Conservation (phyloP, 2,888 invertebrate species). For the Morinoia aosen region DNA sequence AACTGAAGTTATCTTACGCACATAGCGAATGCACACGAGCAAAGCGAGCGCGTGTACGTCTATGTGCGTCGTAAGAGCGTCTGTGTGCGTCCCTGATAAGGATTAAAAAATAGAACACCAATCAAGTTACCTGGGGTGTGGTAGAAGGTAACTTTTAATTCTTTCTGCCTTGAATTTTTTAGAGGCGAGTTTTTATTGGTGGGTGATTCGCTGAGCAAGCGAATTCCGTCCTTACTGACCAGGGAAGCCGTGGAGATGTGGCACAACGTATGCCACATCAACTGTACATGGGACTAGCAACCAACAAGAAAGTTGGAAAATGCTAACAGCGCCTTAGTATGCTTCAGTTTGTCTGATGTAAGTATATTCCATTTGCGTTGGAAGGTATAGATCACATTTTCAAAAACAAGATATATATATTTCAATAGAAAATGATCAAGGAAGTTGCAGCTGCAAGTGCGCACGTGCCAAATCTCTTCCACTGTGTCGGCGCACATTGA, state of each 20-base stretch:
- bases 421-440: background rate
- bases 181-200: slow-evolving; percentile 7
- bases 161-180: slow-evolving; percentile 51
- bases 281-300: background rate
- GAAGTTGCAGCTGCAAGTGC: slow-evolving; percentile 47
- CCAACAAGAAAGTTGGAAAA: background rate
- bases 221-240: slow-evolving; percentile 44
- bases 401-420: background rate
- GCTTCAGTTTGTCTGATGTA: background rate
- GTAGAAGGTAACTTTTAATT: slow-evolving; percentile 50
- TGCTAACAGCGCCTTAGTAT: background rate
- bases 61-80: background rate
- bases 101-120: slow-evolving; percentile 31
- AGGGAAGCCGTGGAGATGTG: slow-evolving; percentile 49
- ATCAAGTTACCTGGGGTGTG: slow-evolving; percentile 50
- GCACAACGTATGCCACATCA: slow-evolving; percentile 20
- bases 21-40: background rate
- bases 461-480: slow-evolving; percentile 13
- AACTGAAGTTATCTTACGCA: background rate
- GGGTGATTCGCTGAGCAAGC: slow-evolving; percentile 37
- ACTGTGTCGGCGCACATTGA: slow-evolving; percentile 44
- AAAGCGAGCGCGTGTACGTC: background rate
- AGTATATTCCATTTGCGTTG: background rate
- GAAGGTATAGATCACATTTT: background rate
- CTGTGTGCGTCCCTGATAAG: slow-evolving; percentile 41